Percentiles rank a stretch among this genome's conserved stretches.
Conservation (phyloP, 2,888 invertebrate species). For the Spilarctia lutea region DNA sequence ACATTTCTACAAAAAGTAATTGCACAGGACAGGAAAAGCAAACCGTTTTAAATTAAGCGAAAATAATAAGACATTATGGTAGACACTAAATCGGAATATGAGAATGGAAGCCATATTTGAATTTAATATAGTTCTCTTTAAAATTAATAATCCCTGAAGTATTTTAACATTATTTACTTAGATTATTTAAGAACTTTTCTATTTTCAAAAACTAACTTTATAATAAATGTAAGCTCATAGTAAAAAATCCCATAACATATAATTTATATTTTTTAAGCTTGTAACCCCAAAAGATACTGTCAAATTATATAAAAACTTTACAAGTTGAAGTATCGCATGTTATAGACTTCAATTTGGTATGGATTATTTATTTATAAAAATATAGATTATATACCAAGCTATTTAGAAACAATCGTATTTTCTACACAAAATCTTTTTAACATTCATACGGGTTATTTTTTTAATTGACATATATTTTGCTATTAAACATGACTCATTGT, state of each 20-base stretch:
- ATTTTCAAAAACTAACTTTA: background rate
- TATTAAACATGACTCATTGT: background rate
- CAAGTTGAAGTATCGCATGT: conserved; percentile 43
- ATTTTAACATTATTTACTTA: background rate
- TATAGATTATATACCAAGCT: background rate
- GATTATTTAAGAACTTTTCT: background rate
- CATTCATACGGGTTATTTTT: background rate
- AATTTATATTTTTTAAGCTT: background rate
- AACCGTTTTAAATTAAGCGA: conserved; percentile 1
- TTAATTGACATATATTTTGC: background rate
- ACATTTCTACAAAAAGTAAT: background rate
- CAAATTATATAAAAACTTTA: conserved; percentile 36
- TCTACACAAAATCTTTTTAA: background rate
- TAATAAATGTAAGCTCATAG: background rate
- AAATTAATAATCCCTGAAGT: background rate
- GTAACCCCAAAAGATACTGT: conserved; percentile 18
- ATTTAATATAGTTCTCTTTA: background rate
- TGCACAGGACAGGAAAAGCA: background rate
- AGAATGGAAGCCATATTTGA: background rate
- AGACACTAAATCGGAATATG: background rate
- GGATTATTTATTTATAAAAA: conserved; percentile 3
- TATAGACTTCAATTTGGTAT: conserved; percentile 23
- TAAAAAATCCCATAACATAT: background rate
- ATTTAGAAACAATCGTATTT: background rate
- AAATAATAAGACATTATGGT: background rate